Evolutionary conservation across 2,113 vertebrate species (phyloP), one percentile per base, ranked within the genome.

Genomic region (Amphiprion ocellaris): DNA sequence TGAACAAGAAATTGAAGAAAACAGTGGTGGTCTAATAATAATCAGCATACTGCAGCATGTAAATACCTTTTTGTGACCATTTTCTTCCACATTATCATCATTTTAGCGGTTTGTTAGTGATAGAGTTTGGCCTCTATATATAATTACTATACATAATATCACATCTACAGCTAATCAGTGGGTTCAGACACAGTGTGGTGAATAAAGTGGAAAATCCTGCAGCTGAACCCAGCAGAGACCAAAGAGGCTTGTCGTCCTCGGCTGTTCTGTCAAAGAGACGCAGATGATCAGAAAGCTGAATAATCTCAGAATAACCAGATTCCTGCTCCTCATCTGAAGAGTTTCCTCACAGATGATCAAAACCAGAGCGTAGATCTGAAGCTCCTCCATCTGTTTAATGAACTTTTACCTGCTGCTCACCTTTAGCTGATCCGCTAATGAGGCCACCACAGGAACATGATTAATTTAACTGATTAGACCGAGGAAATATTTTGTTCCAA

Each of bases 231-330:
- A 59, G 23, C 30, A 19, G 55, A 58, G 56, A 67, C 47, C 56
- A 77, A 69, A 64, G 50, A n/a, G 17, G 44, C 46, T 33, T 5
- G 28, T 77, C 15, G 52, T 71, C 23, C 6, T 60, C 24, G 21
- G 17, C 46, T 49, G 52, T 46, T 28, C 19, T 59, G 33, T 79
- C n/a, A 73, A 52, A 68, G 3, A 24, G 58, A 74, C 47, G 47
- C 52, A 69, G 53, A 74, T 59, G 52, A 79, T 74, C 65, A 79
- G 46, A 74, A 62, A 47, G 53, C 54, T 33, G 28, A 33, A 69
- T 60, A 54, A 65, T 64, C 54, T 64, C 58, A 30, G 58, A 60
- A 62, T 65, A 65, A 24, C 16, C 33, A 75, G 44, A 23, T 47
- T 19, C 26, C 59, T 54, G 47, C 5, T 46, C 52, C 26, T 70